A percentile compares a stretch with the other conserved stretches of the same genome.
These are phyloP conservation scores for Dorcus parallelipipedus DNA, from an alignment of 2,888 invertebrate genomes.

Conservation along the genomic window DNA sequence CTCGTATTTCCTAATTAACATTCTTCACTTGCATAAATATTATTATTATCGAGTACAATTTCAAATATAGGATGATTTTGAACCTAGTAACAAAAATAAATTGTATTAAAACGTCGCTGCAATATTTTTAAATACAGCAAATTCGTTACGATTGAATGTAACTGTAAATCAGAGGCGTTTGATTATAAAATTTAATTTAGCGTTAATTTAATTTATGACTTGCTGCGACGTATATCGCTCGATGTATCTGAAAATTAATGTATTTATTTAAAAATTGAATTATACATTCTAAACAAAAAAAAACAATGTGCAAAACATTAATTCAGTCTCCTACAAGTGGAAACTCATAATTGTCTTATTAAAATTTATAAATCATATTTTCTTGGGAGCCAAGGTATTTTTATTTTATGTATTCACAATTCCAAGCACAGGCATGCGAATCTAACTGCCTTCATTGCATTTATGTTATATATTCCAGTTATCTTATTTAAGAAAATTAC, in stretches of 20 bases:
- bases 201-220: slow-evolving; percentile 42
- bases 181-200: slow-evolving; percentile 42
- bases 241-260: slow-evolving; percentile 20
- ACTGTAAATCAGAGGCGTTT: slow-evolving; percentile 35
- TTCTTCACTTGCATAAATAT: no score
- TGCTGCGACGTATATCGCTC: slow-evolving; percentile 38
- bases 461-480: no score
- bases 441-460: no score
- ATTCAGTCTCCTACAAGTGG: no score
- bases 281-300: not conserved
- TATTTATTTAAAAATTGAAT: slow-evolving; percentile 12
- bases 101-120: not conserved
- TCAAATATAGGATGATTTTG: not conserved
- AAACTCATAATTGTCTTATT: no score
- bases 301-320: not conserved
- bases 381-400: no score
- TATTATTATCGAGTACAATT: not conserved
- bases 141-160: slow-evolving; percentile 8
- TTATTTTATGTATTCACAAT: no score
- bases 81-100: not conserved
- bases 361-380: no score
- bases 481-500: no score
- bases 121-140: not conserved
- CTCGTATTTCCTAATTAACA: no score
- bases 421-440: no score